Evolutionary conservation across 1,140 invertebrate genomes (phyloP), one percentile per base, ranked within the genome.

Genomic region (Nephila pilipes): DNA sequence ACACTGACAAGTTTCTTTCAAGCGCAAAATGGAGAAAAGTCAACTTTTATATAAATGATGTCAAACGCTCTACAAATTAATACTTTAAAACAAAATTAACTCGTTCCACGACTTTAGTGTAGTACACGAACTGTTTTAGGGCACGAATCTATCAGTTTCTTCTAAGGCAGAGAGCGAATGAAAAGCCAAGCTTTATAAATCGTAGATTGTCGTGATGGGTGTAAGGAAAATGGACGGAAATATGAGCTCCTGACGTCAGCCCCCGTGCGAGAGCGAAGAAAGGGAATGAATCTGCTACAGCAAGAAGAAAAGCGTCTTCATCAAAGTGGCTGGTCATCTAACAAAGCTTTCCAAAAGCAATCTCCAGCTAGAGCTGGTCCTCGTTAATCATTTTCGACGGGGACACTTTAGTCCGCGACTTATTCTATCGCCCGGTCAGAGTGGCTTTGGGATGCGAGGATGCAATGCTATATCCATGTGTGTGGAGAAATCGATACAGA

Each of bases 331-430:
- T 32, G 81, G 90, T 85, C 90, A 92, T 85, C 90, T 80, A 85
- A 92, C 90, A 92, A 92, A 85, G 90, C 90, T 85, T 92, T 92
- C 90, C 32, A 69, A 92, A 85, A 65, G 81, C 90, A 92, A 92
- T 92, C 90, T 92, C 90, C n/a, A 65, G 46, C 29, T 1, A 29
- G 36, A 58, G 79, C 38, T 32, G 25, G 25, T 18, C 25, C 55
- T 92, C 90, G 81, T 92, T 85, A 85, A 92, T 92, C 90, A 92
- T 92, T 54, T 79, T 55, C 16, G 75, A 57, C 87, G 69, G 18
- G 83, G 55, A 29, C 29, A 29, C 57, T 32, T 63, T 25, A n/a
- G 60, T 0, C 22, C 60, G 6, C 22, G 46, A 46, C 46, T 46
- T 46, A 46, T 46, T 46, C 46, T 46, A 46, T 46, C 46, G 12